Conservation (phyloP, 2,797 vertebrate genomes). For the Emydoidea blandingii region DNA sequence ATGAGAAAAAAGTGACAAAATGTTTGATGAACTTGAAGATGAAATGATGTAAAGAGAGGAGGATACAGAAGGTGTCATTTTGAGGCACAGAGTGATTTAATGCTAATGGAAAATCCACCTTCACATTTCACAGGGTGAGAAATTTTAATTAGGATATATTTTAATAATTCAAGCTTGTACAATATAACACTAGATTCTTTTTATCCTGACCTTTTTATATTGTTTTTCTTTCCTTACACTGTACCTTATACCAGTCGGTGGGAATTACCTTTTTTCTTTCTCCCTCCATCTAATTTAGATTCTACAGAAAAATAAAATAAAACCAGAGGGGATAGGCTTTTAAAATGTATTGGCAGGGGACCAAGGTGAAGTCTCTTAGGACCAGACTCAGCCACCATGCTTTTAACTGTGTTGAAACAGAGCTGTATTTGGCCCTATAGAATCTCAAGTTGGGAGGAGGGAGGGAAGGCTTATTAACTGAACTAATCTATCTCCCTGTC, state of each 20-base stretch:
- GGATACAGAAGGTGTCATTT: neutral
- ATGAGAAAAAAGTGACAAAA: neutral
- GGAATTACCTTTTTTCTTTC: neutral
- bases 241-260: neutral
- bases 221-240: neutral
- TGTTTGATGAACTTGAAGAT: neutral
- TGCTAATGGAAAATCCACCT: neutral
- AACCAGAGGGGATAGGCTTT: constrained; percentile 1
- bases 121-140: neutral
- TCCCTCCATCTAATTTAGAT: neutral
- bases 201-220: neutral
- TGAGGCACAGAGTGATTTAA: neutral
- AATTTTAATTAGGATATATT: neutral
- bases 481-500: neutral
- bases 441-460: neutral
- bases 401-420: neutral
- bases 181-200: neutral
- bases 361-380: neutral
- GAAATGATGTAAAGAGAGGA: neutral
- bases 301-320: accelerated
- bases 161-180: neutral
- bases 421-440: neutral
- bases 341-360: neutral
- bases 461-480: neutral
- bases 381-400: neutral